phyloP scores from a whole-genome alignment of 2,797 vertebrate genomes.

The Pseudomugil tenellus region DNA sequence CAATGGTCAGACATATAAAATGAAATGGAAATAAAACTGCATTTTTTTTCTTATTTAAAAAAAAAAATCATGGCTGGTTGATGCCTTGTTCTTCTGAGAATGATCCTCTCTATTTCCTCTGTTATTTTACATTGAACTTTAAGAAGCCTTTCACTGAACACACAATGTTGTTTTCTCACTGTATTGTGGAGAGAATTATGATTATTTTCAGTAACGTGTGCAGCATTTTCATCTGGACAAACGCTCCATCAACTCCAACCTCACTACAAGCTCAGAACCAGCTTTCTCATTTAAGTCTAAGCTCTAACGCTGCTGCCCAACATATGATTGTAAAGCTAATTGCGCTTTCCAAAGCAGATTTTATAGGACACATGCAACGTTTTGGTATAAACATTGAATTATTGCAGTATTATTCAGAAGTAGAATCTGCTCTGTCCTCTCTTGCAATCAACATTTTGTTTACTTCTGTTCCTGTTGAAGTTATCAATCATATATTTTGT shows the following conservation, averaged over 20 bases:
- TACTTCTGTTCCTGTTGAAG: not conserved
- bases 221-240: not conserved
- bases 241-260: not conserved
- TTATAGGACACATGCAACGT: not conserved
- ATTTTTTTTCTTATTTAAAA: too few species aligned
- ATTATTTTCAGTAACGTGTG: not conserved
- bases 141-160: too few species aligned
- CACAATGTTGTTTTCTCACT: too few species aligned
- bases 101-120: not conserved
- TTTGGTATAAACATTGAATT: not conserved
- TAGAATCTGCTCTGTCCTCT: not conserved
- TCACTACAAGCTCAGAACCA: not conserved
- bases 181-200: not conserved
- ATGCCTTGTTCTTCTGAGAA: not conserved
- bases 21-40: too few species aligned
- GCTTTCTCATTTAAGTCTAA: too few species aligned
- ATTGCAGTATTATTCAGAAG: not conserved
- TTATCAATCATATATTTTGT: not conserved
- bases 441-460: not conserved
- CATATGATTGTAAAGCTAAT: not conserved
- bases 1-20: too few species aligned
- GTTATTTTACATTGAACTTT: not conserved
- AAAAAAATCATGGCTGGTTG: not conserved
- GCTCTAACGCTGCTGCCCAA: too few species aligned
- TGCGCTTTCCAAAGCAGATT: not conserved